A percentile compares a stretch with the other conserved stretches of the same genome.
Evolutionary conservation across 1,140 invertebrate genomes (phyloP).

Genomic region (Eurosta solidaginis): DNA sequence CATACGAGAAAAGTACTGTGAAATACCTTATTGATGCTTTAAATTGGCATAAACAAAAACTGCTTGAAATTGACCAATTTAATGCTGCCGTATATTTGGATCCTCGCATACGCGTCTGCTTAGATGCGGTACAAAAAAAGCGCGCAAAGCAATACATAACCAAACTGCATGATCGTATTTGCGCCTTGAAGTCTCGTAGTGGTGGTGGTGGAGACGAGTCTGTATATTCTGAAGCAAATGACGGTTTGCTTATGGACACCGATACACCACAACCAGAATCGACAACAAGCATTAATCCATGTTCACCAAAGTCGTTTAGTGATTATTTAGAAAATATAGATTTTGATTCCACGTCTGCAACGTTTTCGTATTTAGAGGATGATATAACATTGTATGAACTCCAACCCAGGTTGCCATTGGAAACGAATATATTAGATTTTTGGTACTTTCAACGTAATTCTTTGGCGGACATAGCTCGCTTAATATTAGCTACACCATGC

Average conservation of each 20-base stretch:
- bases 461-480: not conserved
- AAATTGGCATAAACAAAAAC: not conserved
- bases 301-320: not conserved
- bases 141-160: not conserved
- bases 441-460: slow-evolving; percentile 3
- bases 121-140: not conserved
- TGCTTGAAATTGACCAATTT: not conserved
- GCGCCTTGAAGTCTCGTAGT: not conserved
- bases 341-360: not conserved
- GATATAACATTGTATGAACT: slow-evolving; percentile 17
- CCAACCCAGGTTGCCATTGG: not conserved
- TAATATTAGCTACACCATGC: not conserved
- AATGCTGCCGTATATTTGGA: not conserved
- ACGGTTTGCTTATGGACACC: not conserved
- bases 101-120: not conserved
- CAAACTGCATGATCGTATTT: not conserved
- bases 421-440: not conserved
- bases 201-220: too few species aligned
- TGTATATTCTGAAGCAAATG: not conserved
- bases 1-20: not conserved
- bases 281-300: not conserved
- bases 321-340: slow-evolving; percentile 25
- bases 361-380: not conserved
- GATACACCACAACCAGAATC: not conserved
- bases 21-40: not conserved